phyloP scores from a whole-genome alignment of 2,797 vertebrate genomes.

The Poeciliopsis infans region DNA sequence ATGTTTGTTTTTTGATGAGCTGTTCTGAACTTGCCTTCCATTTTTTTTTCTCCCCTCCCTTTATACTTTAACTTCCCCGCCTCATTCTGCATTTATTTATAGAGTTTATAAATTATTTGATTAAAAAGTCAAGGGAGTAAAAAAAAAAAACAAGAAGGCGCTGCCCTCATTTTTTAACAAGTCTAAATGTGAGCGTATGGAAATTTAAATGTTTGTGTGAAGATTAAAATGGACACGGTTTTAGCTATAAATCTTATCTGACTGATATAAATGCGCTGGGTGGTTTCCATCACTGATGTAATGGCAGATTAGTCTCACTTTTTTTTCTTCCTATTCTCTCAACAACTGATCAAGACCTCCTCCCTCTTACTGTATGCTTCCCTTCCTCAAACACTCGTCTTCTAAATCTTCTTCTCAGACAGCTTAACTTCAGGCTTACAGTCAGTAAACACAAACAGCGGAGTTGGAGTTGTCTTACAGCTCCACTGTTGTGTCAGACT shows the following conservation, averaged over 20 bases:
- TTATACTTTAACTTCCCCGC: constrained; percentile 75
- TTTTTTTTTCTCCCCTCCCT: constrained; percentile 73
- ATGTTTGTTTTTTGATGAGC: constrained; percentile 91
- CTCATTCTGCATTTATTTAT: constrained; percentile 82
- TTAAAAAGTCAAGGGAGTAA: constrained; percentile 79
- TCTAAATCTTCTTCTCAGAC: constrained; percentile 30
- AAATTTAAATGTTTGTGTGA: constrained; percentile 76
- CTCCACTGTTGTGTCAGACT: constrained; percentile 46
- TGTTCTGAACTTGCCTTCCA: constrained; percentile 83
- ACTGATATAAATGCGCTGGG: constrained; percentile 72
- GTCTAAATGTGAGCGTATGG: constrained; percentile 73
- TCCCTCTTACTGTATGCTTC: constrained; percentile 1
- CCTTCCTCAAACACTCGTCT: constrained; percentile 6
- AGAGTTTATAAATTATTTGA: constrained; percentile 87
- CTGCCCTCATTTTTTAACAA: constrained; percentile 78
- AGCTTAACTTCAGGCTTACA: constrained; percentile 35
- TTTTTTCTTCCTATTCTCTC: constrained; percentile 34
- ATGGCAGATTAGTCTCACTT: constrained; percentile 61
- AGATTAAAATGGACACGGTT: constrained; percentile 82
- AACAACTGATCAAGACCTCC: constrained; percentile 34
- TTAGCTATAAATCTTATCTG: constrained; percentile 77
- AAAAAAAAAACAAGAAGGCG: constrained; percentile 61
- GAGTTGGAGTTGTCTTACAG: constrained; percentile 42
- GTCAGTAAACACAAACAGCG: constrained; percentile 29
- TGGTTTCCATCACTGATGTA: constrained; percentile 80